A percentile compares a stretch with the other conserved stretches of the same genome.
Evolutionary conservation across 2,113 vertebrate genomes (phyloP).

Genomic region (Ursus arctos): DNA sequence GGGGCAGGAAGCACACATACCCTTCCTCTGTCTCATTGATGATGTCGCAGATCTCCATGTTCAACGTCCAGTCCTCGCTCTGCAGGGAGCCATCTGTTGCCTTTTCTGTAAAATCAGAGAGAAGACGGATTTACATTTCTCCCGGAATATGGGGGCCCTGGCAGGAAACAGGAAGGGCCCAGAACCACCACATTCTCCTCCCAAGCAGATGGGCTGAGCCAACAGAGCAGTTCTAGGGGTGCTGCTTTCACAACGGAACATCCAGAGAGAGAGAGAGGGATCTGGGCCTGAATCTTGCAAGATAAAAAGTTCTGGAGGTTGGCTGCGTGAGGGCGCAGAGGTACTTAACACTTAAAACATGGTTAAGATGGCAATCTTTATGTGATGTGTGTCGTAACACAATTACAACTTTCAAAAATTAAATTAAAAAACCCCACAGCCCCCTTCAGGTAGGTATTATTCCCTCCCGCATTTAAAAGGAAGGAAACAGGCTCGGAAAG

Average conservation of each 20-base stretch:
- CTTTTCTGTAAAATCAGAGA: constrained; percentile 92
- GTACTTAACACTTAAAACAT: neutral
- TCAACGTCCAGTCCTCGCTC: constrained; percentile 98
- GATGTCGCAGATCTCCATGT: constrained; percentile 99
- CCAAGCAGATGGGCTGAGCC: neutral
- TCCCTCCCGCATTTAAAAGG: neutral
- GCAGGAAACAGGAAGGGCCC: neutral
- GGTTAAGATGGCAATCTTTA: neutral
- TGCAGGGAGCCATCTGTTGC: constrained; percentile 98
- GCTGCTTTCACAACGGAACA: neutral
- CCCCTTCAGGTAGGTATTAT: neutral
- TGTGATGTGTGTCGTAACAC: neutral
- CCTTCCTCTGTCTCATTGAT: constrained; percentile 99
- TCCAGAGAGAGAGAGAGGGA: neutral
- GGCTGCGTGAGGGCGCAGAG: neutral
- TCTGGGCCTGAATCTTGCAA: neutral
- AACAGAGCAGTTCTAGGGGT: neutral
- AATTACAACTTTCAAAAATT: neutral
- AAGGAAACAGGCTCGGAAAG: neutral
- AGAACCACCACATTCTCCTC: neutral
- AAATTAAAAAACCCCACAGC: neutral
- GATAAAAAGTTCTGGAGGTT: neutral
- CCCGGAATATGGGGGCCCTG: constrained; percentile 33
- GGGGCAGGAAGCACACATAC: constrained; percentile 85
- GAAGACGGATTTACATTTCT: constrained; percentile 73